phyloP scores from a whole-genome alignment of 53 echinoderm and acorn worm species.

The Zoroaster sp. region DNA sequence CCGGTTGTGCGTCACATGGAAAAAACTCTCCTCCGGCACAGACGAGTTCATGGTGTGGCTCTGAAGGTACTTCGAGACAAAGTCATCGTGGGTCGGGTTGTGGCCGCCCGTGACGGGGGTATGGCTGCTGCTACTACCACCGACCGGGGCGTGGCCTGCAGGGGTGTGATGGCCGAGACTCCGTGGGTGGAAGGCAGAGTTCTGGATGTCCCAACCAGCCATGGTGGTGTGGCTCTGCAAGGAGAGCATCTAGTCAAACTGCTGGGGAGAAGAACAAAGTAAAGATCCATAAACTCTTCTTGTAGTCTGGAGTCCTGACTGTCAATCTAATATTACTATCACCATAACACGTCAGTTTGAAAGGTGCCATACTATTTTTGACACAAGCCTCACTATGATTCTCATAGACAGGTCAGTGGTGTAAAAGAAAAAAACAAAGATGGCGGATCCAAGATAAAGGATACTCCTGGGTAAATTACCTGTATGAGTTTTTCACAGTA shows the following conservation, averaged over 20 bases:
- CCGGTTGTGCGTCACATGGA: conserved; percentile 11
- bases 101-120: not conserved
- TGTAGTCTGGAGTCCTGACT: not conserved
- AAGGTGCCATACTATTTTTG: too few relatives aligned
- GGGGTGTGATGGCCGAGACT: conserved; percentile 26
- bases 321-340: too few relatives aligned
- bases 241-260: conserved; percentile 56
- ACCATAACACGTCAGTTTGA: too few relatives aligned
- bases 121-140: not conserved
- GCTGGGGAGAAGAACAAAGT: not conserved
- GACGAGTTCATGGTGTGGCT: conserved; percentile 42
- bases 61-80: conserved; percentile 76
- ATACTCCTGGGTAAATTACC: too few relatives aligned
- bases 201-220: conserved; percentile 61
- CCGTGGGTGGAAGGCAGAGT: conserved; percentile 46
- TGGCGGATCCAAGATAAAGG: too few relatives aligned
- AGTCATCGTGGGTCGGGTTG: conserved; percentile 64
- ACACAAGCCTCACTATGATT: too few relatives aligned
- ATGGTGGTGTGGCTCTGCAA: conserved; percentile 39
- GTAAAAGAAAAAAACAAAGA: too few relatives aligned
- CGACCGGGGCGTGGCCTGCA: not conserved
- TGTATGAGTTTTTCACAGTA: too few relatives aligned
- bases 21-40: not conserved
- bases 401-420: too few relatives aligned
- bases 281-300: not conserved